Base-by-base conservation (phyloP, 2,113 vertebrate genomes). In the Carassius carassius region DNA sequence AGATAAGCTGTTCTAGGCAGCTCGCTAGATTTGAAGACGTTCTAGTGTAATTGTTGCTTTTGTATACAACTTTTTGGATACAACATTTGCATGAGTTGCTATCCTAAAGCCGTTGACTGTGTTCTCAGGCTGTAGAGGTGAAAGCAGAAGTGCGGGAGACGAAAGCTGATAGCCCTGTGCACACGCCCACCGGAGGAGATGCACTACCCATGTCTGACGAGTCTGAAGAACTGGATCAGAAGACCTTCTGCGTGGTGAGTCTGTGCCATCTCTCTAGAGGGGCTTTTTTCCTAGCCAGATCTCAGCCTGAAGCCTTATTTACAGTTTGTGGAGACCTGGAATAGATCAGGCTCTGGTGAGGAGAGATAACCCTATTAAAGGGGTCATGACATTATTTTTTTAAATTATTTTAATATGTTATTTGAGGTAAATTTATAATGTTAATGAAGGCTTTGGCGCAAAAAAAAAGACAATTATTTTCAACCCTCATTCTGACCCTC, bases 211-310 rank as follows among this genome's bases (percentile, higher is more conserved):
- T 96, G 83, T 95, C 95, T 1, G 98, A 99, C 90, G 98, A 99
- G 88, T 96, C 97, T 8, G 98, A 99, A 90, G 98, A 99, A 49
- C 94, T 99, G 41, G 98, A 99, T 94, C 98, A 99, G 92, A 99
- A 96, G 90, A 99, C 98, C 4, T 99, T 99, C 87, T 99, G 98
- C 83, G 97, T 99, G 94, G 98, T 99, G 93, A 89, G 96, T 89
- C 78, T 70, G 56, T n/a, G 56, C 8, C 54, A 8, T 74, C 17
- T 14, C 60, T 0, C 60, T 62, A 23, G 1, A 62, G 4, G 41
- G 7, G 14, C 5, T 17, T 54, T 5, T 19, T 19, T 21, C 19
- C 0, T n/a, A n/a, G n/a, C n/a, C n/a, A n/a, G n/a, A 29, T 65
- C 13, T 65, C 60, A 63, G 60, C 4, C 23, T 63, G n/a, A 25